phyloP scores from a whole-genome alignment of 2,113 vertebrate species.

The Crotalus helleri region DNA sequence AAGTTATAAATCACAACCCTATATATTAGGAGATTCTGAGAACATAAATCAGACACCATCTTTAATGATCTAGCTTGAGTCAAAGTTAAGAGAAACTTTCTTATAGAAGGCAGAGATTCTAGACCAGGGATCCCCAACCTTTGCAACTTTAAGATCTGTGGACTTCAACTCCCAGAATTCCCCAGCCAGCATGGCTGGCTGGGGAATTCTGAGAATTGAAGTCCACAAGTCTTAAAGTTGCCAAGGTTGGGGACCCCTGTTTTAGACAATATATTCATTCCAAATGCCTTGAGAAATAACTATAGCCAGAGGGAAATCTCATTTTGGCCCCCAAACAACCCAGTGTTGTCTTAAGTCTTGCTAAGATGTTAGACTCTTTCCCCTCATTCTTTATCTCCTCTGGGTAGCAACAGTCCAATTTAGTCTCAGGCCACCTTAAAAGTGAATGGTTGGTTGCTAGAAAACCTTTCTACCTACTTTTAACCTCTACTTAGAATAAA shows the following conservation, averaged over 20 bases:
- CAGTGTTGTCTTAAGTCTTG: not conserved
- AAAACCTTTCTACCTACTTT: not conserved
- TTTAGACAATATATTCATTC: not conserved
- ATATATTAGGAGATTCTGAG: not conserved
- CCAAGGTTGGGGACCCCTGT: too few species aligned
- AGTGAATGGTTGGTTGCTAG: not conserved
- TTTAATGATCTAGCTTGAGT: not conserved
- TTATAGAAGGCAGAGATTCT: not conserved
- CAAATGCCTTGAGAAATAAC: not conserved
- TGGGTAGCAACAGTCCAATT: not conserved
- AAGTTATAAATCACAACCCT: not conserved
- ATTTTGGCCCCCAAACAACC: not conserved
- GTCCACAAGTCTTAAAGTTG: too few species aligned
- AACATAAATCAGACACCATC: not conserved
- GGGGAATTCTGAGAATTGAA: too few species aligned
- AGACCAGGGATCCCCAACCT: too few species aligned
- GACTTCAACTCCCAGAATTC: too few species aligned
- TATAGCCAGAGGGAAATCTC: not conserved
- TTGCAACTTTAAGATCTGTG: too few species aligned
- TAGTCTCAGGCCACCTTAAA: not conserved
- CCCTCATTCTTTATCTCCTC: not conserved
- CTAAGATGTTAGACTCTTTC: not conserved
- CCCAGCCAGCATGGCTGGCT: too few species aligned
- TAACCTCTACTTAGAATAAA: not conserved
- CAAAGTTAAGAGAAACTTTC: not conserved